Base-by-base conservation (phyloP, 1,140 invertebrate genomes). In the Lepidurus packardi region DNA sequence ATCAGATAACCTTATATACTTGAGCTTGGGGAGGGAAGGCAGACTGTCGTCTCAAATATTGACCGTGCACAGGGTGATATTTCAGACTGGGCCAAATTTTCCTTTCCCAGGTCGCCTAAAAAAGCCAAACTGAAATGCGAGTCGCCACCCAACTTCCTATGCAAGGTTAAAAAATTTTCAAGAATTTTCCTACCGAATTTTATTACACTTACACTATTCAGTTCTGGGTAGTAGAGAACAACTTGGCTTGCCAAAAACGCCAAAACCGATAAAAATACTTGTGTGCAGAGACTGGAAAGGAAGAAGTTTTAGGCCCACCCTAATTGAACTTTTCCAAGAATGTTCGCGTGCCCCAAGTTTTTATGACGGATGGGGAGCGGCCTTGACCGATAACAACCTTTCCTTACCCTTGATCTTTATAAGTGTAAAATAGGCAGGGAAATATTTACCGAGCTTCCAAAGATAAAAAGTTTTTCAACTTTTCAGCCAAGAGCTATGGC, bases 341-440 rank as follows among this genome's bases (percentile, higher is more conserved):
- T 65, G 21, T 21, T 65, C 16, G 16, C 16, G 53, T 65, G 53
- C 13, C 21, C 21, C 16, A 65, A n/a, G 53, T 65, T 65, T 65
- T 65, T 65, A 65, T 65, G 53, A 16, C 13, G 13, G 53, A 65
- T 65, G 53, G 21, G 16, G 53, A 65, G 53, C 21, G 53, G 53
- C 53, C 53, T 65, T 65, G 53, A 65, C 53, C 53, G 53, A 65
- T 65, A 65, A 65, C 53, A 65, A 65, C 53, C 53, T 65, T 65
- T 21, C 53, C 53, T 65, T 16, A 21, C 53, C 13, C 53, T 21
- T 9, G 53, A 65, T 65, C 53, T 65, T 65, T 21, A 65, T 16
- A 16, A 7, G 13, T 34, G 34, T 34, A 34, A 34, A 34, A 4
- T 34, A 34, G 34, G 34, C 34, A 34, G 2, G 34, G 34, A 34